Percentiles rank a stretch among this genome's conserved stretches.
These are phyloP conservation scores for Micrastur ruficollis DNA, from an alignment of 2,797 vertebrate genomes.

Conservation along the genomic window DNA sequence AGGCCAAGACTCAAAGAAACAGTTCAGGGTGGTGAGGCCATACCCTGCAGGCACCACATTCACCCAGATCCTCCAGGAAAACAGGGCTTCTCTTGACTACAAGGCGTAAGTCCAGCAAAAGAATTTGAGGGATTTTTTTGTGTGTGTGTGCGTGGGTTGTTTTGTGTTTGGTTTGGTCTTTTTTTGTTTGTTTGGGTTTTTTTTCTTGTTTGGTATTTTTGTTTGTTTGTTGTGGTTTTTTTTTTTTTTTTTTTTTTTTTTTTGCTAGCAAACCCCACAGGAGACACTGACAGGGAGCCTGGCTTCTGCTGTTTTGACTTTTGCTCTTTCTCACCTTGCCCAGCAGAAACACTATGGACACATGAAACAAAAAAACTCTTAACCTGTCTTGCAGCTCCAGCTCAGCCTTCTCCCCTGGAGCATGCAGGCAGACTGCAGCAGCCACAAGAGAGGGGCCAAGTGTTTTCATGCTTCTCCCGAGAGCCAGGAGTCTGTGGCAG, in stretches of 20 bases:
- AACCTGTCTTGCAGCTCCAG: neutral
- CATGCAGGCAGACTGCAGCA: conserved; percentile 38
- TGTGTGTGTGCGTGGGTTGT: neutral
- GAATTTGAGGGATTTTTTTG: fast-evolving
- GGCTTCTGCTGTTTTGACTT: neutral
- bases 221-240: too few species aligned
- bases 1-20: neutral
- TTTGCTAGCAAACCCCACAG: neutral
- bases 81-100: fast-evolving
- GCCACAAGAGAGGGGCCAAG: conserved; percentile 6
- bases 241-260: neutral
- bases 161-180: neutral
- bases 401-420: neutral
- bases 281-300: neutral
- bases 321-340: neutral
- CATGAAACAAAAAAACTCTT: neutral
- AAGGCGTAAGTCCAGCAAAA: neutral
- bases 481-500: conserved; percentile 47
- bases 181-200: too few species aligned
- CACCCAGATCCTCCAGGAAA: neutral
- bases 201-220: neutral
- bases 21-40: neutral
- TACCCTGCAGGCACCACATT: neutral
- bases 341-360: neutral
- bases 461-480: conserved; percentile 15